phyloP scores from a whole-genome alignment of 2,888 invertebrate genomes.

The Brachycybe producta region DNA sequence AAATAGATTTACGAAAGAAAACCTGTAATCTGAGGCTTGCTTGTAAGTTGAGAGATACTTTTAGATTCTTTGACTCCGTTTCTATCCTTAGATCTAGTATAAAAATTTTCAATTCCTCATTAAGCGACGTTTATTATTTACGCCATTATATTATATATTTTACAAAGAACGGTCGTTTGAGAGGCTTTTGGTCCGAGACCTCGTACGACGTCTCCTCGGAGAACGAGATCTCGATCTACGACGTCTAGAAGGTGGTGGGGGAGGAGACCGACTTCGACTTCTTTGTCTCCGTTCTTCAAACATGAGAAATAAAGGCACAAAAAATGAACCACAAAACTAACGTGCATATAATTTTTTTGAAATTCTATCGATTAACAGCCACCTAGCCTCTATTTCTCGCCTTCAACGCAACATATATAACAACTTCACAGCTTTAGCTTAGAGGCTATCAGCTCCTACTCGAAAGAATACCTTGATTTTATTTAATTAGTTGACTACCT shows the following conservation, averaged over 20 bases:
- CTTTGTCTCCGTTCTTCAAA: not conserved
- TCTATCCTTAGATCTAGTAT: not conserved
- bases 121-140: too few relatives aligned
- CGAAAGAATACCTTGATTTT: too few relatives aligned
- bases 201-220: not conserved
- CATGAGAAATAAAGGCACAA: too few relatives aligned
- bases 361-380: not conserved
- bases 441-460: too few relatives aligned
- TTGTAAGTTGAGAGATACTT: not conserved
- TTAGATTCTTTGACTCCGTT: not conserved
- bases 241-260: constrained; percentile 1
- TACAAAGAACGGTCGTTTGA: not conserved
- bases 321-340: too few relatives aligned
- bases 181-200: not conserved
- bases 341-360: too few relatives aligned
- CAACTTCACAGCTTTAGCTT: too few relatives aligned
- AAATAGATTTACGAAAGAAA: too few relatives aligned
- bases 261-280: not conserved
- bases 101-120: not conserved
- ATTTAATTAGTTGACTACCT: not conserved
- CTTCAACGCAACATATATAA: too few relatives aligned
- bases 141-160: too few relatives aligned
- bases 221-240: not conserved
- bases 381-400: too few relatives aligned
- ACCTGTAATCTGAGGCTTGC: constrained; percentile 9